Conservation (phyloP, 2,888 invertebrate species). For the Trileptium ribeirensis region DNA sequence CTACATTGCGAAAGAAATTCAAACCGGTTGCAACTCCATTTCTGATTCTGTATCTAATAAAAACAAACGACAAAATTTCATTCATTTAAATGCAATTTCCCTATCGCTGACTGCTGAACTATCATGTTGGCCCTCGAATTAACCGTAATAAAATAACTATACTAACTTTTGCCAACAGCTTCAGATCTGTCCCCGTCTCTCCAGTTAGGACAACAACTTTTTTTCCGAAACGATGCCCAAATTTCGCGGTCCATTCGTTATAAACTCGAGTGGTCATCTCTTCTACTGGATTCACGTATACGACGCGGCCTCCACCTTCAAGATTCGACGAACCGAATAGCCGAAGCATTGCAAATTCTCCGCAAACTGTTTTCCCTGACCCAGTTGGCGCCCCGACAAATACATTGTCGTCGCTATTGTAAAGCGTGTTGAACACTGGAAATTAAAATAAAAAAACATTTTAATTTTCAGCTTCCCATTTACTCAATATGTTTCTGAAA, state of each 20-base stretch:
- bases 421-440: slow-evolving; percentile 88
- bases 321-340: slow-evolving; percentile 64
- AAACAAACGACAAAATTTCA: no score
- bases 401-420: slow-evolving; percentile 95
- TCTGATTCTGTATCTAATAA: no score
- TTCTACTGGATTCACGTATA: slow-evolving; percentile 88
- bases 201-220: slow-evolving; percentile 80
- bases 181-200: slow-evolving; percentile 93
- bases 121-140: no score
- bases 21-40: no score
- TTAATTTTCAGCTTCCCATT: no score
- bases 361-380: slow-evolving; percentile 67
- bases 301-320: slow-evolving; percentile 65
- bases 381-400: slow-evolving; percentile 65
- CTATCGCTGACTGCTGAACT: no score
- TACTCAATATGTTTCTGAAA: no score
- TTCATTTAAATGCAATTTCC: no score
- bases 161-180: slow-evolving; percentile 60
- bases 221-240: slow-evolving; percentile 66
- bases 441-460: slow-evolving; percentile 9
- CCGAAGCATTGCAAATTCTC: slow-evolving; percentile 87
- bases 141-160: no score
- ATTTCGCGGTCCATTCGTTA: slow-evolving; percentile 83
- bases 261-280: slow-evolving; percentile 69
- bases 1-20: no score